Evolutionary conservation across 2,113 vertebrate genomes (phyloP).

Genomic region (Ailuropoda melanoleuca): DNA sequence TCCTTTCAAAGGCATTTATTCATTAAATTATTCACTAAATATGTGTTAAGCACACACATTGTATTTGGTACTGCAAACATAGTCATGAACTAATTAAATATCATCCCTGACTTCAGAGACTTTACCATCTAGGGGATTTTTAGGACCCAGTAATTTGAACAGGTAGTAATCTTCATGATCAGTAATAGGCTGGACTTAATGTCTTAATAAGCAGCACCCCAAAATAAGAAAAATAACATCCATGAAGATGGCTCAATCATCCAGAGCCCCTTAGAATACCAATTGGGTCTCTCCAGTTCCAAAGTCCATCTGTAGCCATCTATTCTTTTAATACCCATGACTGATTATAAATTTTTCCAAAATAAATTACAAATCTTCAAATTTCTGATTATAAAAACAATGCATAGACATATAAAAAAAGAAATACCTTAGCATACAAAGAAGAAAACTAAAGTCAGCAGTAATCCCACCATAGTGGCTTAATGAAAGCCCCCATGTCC

Average conservation of each 20-base stretch:
- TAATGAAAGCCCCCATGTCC: fast-evolving
- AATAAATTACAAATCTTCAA: not conserved
- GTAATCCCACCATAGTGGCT: too few relatives aligned
- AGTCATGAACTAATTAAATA: not conserved
- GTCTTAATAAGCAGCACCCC: not conserved
- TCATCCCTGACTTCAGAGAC: not conserved
- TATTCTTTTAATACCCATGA: not conserved
- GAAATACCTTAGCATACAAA: not conserved
- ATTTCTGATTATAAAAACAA: not conserved
- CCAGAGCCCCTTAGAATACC: too few relatives aligned
- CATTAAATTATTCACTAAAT: not conserved
- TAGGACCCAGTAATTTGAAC: not conserved
- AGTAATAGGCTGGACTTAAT: not conserved
- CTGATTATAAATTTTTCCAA: not conserved
- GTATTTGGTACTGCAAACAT: not conserved
- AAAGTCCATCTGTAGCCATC: not conserved
- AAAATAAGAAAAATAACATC: not conserved
- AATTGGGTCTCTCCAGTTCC: not conserved
- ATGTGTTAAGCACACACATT: not conserved
- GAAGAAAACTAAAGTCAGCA: not conserved
- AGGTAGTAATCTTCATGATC: not conserved
- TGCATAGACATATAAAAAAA: not conserved
- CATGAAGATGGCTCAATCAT: not conserved
- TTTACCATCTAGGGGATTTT: not conserved
- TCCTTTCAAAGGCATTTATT: not conserved